These are phyloP conservation scores for Sebastes nivosus DNA, from an alignment of 2,797 vertebrate genomes.

Conservation along the genomic window DNA sequence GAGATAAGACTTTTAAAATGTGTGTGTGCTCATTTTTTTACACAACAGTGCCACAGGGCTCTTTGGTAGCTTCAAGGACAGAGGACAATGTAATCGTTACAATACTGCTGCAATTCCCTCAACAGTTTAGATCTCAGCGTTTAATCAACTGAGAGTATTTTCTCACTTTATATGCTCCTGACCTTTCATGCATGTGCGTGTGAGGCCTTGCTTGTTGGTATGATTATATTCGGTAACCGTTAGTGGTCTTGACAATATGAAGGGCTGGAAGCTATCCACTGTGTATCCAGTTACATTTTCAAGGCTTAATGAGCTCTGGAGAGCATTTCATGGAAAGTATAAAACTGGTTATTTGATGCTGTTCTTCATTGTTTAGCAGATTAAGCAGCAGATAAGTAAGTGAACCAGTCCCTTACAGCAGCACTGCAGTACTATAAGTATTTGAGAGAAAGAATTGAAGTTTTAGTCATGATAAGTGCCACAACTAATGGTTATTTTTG, in stretches of 20 bases:
- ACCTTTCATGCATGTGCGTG: background rate
- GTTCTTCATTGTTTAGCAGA: background rate
- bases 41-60: slow-evolving; percentile 13
- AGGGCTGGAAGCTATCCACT: background rate
- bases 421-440: background rate
- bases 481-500: background rate
- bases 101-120: slow-evolving; percentile 18
- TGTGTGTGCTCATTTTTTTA: background rate
- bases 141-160: slow-evolving; percentile 28
- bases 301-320: slow-evolving; percentile 1
- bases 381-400: background rate
- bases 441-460: too few species aligned
- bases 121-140: slow-evolving; percentile 2
- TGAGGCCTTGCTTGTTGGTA: slow-evolving; percentile 14
- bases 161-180: slow-evolving; percentile 10
- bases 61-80: slow-evolving; percentile 45
- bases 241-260: slow-evolving; percentile 2
- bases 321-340: slow-evolving; percentile 7
- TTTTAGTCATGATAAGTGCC: background rate
- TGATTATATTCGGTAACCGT: slow-evolving; percentile 16
- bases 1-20: background rate
- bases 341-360: background rate
- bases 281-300: background rate
- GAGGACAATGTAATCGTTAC: slow-evolving; percentile 26
- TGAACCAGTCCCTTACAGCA: background rate